A percentile compares a stretch with the other conserved stretches of the same genome.
phyloP scores from a whole-genome alignment of 2,888 invertebrate species.

The Quadroppia sp. region DNA sequence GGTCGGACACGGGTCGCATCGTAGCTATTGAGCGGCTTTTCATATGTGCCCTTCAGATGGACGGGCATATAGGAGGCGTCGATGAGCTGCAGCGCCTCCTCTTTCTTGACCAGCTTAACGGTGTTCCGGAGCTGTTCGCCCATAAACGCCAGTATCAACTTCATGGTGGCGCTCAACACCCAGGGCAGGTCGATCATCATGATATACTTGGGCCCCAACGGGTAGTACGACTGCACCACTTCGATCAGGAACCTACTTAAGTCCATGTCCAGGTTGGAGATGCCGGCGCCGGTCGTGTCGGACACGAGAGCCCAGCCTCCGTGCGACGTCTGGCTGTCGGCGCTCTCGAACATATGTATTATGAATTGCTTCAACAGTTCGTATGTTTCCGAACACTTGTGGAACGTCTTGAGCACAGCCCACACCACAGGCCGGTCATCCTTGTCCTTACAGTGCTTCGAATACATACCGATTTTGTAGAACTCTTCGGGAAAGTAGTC shows the following conservation, averaged over 20 bases:
- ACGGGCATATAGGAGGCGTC: not conserved
- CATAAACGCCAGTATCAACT: not conserved
- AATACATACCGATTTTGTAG: slow-evolving; percentile 10
- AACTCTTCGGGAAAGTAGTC: slow-evolving; percentile 41
- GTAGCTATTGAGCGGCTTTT: not conserved
- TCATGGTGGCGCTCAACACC: slow-evolving; percentile 17
- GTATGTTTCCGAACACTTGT: not conserved
- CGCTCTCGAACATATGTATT: not conserved
- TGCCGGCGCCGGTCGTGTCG: slow-evolving; percentile 14
- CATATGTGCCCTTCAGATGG: not conserved
- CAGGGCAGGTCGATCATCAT: slow-evolving; percentile 33
- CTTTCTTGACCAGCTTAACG: not conserved
- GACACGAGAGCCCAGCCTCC: not conserved
- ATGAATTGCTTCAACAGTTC: not conserved
- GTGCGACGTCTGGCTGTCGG: not conserved
- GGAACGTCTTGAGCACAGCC: not conserved
- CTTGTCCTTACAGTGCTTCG: slow-evolving; percentile 20
- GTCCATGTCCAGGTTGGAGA: slow-evolving; percentile 25
- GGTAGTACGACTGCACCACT: slow-evolving; percentile 5
- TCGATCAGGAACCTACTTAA: not conserved
- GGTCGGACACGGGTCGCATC: not conserved
- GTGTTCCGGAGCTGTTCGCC: not conserved
- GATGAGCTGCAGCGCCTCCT: not conserved
- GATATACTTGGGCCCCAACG: not conserved
- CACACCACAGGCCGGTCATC: slow-evolving; percentile 22